Base-by-base conservation (phyloP, 2,113 vertebrate genomes). In the Garra rufa region DNA sequence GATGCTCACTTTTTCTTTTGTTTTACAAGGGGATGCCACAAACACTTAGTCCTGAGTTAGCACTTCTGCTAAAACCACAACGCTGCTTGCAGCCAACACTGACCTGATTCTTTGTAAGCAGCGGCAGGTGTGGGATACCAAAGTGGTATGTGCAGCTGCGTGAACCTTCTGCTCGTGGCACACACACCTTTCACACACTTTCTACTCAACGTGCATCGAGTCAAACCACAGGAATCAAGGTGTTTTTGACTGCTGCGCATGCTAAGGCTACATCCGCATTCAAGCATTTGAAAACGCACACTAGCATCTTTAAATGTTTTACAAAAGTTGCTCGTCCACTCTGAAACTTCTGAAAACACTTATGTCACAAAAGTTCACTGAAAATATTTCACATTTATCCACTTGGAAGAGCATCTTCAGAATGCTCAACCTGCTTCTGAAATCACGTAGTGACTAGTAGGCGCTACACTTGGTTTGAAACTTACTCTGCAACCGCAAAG, bases 81-180 rank as follows among this genome's bases (percentile, higher is more conserved):
- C 28, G 8, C 30, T 26, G 57, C 26, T 38, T 50, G 65, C 38
- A 80, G 75, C 74, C 65, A 61, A 78, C 77, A 73, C 65, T 83
- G 89, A 89, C 87, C 88, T 88, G 69, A 69, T 85, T 89, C 81
- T 76, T 81, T 82, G n/a, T 43, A 73, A 50, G 71, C 71, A 87
- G 86, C 28, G 90, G 90, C 88, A 91, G 88, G 89, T 91, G 89
- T 80, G 90, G 89, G 83, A 82, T 84, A 88, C 89, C 90, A 86
- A 84, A 84, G 86, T 28, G 90, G 88, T 87, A 71, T 83, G 52
- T 6, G 46, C 84, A 86, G 83, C 76, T 84, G 82, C 48, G 13
- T 71, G 69, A 83, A 61, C 44, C 84, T 26, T 48, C 50, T 82
- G 81, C 38, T 46, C 44, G 43, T 30, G 46, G 24, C 50, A 75